A percentile compares a stretch with the other conserved stretches of the same genome.
Conservation (phyloP, 2,888 invertebrate genomes). For the Polyommatus icarus region DNA sequence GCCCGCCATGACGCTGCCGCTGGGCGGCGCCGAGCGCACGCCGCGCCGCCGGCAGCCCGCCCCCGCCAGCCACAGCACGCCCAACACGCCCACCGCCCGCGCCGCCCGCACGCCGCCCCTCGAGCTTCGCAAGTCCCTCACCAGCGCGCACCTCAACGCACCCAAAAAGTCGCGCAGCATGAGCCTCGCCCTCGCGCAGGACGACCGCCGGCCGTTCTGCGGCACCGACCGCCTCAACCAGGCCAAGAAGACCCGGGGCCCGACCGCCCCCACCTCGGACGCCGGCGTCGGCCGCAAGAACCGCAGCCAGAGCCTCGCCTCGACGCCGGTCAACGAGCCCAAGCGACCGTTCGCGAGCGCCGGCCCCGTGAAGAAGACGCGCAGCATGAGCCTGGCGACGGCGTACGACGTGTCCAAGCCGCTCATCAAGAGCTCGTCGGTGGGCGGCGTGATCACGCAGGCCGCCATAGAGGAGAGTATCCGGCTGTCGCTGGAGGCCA, state of each 20-base stretch:
- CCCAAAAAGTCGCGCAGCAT: conserved; percentile 73
- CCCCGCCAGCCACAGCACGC: conserved; percentile 54
- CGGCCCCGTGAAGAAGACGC: conserved; percentile 61
- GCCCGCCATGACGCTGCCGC: conserved; percentile 60
- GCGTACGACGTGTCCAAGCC: conserved; percentile 53
- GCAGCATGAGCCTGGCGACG: conserved; percentile 70
- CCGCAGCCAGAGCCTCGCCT: conserved; percentile 70
- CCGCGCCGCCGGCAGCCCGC: conserved; percentile 65
- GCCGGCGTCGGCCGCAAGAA: conserved; percentile 47
- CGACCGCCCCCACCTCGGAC: conserved; percentile 56
- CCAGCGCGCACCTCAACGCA: conserved; percentile 53
- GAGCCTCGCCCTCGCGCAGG: conserved; percentile 59
- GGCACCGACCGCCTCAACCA: conserved; percentile 62
- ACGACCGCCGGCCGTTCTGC: conserved; percentile 57
- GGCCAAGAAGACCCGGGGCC: conserved; percentile 49
- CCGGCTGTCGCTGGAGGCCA: conserved; percentile 66
- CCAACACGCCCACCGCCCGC: conserved; percentile 61
- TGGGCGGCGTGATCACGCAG: conserved; percentile 60
- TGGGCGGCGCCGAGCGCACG: conserved; percentile 46
- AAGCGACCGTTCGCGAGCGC: conserved; percentile 50
- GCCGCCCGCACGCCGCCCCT: conserved; percentile 58
- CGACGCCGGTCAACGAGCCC: conserved; percentile 61
- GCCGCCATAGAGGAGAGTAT: conserved; percentile 76
- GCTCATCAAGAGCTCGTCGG: conserved; percentile 56
- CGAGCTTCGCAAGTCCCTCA: conserved; percentile 59